Percentiles rank a stretch among this genome's conserved stretches.
phyloP scores from a whole-genome alignment of 2,888 invertebrate species.

The Drosophila kambysellisi region DNA sequence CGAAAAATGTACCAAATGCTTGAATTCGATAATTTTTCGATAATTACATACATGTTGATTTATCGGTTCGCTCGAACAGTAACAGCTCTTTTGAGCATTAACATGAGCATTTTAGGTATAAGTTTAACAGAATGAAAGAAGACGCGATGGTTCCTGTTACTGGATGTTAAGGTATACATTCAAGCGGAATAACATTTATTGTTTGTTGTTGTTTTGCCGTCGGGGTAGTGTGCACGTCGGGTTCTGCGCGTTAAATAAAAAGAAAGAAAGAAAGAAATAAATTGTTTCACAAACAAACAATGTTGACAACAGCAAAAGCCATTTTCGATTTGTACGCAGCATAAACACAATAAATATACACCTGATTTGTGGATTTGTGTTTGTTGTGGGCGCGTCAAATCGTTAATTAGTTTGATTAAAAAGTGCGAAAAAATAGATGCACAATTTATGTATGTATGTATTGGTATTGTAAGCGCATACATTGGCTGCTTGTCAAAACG shows the following conservation, averaged over 20 bases:
- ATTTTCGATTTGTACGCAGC: slow-evolving; percentile 4
- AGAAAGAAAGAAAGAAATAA: slow-evolving; percentile 31
- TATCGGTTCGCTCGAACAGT: slow-evolving; percentile 7
- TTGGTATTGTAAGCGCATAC: slow-evolving; percentile 7
- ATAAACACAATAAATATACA: slow-evolving; percentile 28
- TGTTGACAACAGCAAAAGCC: background rate
- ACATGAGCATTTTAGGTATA: slow-evolving; percentile 18
- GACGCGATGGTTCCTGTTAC: slow-evolving; percentile 38
- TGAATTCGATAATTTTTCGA: slow-evolving; percentile 12
- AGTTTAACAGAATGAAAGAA: slow-evolving; percentile 36
- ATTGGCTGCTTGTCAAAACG: slow-evolving; percentile 31
- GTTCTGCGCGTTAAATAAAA: slow-evolving; percentile 37
- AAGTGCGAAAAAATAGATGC: slow-evolving; percentile 54
- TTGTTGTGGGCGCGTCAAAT: slow-evolving; percentile 47
- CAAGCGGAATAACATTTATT: slow-evolving; percentile 56
- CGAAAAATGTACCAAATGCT: background rate
- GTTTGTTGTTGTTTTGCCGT: slow-evolving; percentile 59
- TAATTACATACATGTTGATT: background rate
- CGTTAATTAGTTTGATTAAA: slow-evolving; percentile 39
- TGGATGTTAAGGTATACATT: slow-evolving; percentile 10
- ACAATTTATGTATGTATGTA: slow-evolving; percentile 16
- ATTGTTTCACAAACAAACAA: slow-evolving; percentile 38
- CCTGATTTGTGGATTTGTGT: slow-evolving; percentile 18
- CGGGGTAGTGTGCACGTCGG: slow-evolving; percentile 38
- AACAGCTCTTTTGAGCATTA: slow-evolving; percentile 42